Evolutionary conservation across 2,888 invertebrate species (phyloP), one percentile per base, ranked within the genome.

Genomic region (Notodonta dromedarius): DNA sequence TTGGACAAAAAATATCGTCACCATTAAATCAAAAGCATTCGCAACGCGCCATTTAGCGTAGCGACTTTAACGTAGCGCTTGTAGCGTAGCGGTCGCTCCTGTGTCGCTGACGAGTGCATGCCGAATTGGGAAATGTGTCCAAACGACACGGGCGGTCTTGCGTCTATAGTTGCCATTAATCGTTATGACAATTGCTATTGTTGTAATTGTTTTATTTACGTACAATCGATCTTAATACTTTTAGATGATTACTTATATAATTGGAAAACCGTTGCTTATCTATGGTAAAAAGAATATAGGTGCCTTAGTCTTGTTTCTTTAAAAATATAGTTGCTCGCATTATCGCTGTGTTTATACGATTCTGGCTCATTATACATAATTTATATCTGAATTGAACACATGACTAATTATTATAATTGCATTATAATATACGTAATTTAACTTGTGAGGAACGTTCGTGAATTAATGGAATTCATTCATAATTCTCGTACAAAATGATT

Each of bases 11-110:
- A 32, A 79, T 69, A 75, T 76, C 58, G 73, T 69, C 67, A 71
- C 76, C 77, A 74, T 78, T 90, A 89, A 90, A 90, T 90, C 86
- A 87, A 70, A 66, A 60, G 63, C 78, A 89, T 90, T 89, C 72
- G 87, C 78, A 71, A 81, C 86, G 87, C 80, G 71, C 77, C 80
- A 82, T 80, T 79, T 78, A 77, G 66, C 68, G 66, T 70, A 39
- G 77, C 83, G 77, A 70, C 78, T 76, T 73, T 64, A 57, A 57
- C 44, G 44, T 44, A 11, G 46, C 46, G 46, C 13, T 11, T 46
- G n/a, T 51, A n/a, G 32, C 14, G 24, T 7, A 24, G 51, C 59
- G 16, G 54, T 59, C 57, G 63, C 59, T 51, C 63, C 57, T 54
- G 54, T 35, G 52, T 9, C 50, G 16, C 16, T 39, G 35, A n/a